Evolutionary conservation across 2,888 invertebrate genomes (phyloP), one percentile per base, ranked within the genome.

Genomic region (Coremacera marginata): DNA sequence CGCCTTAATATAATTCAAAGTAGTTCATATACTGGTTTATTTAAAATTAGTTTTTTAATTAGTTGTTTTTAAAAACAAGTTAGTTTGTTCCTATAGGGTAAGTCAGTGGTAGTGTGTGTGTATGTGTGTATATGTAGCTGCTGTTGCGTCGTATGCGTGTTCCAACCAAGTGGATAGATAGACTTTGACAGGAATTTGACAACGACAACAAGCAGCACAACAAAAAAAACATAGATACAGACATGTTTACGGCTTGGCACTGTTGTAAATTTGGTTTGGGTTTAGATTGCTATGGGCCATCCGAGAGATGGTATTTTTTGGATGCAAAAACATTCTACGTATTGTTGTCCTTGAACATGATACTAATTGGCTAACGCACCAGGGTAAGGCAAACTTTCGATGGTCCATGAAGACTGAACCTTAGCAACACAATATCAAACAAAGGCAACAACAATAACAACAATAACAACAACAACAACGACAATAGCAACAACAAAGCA

Each of bases 341-440:
- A 25, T 7, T 19, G 11, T 7, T 9, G 11, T 22, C 57, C 57
- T 60, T 22, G 57, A 60, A 60, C 25, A 60, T 19, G 57, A 60
- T 25, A 60, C 57, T 60, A 60, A 60, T 60, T 60, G 57, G 57
- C 25, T 60, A 27, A 60, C 57, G 25, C 27, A 60, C 25, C 57
- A 25, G 7, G 25, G 25, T 25, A 27, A 0, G 57, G 25, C 57
- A 11, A 11, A 60, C 25, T 19, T 22, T 8, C 25, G 0, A 4
- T 25, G 19, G 25, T 25, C 2, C 57, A 7, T 9, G 25, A 60
- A 60, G 11, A 22, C 3, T 22, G n/a, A 22, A 60, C 57, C 22
- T 22, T 25, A 60, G 27, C 4, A 60, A 60, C 25, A 60, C 57
- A 60, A n/a, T n/a, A n/a, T n/a, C n/a, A n/a, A n/a, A n/a, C n/a